Evolutionary conservation across 2,113 vertebrate genomes (phyloP).

Genomic region (Dermatemys mawii): DNA sequence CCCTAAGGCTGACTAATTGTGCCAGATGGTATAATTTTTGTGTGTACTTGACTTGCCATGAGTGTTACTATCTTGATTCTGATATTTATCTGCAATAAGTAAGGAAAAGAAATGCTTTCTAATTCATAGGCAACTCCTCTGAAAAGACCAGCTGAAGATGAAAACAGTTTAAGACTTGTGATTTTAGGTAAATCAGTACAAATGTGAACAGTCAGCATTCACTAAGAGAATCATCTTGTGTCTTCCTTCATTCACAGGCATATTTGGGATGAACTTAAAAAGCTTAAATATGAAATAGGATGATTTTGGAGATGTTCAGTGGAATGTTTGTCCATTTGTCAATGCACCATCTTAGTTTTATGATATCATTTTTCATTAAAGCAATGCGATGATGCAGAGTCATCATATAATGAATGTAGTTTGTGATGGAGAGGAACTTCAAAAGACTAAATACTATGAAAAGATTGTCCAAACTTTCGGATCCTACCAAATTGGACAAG

Average conservation of each 20-base stretch:
- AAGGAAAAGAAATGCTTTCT: neutral
- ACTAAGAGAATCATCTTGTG: neutral
- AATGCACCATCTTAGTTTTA: neutral
- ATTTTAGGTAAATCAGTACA: constrained; percentile 39
- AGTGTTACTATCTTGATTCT: constrained; percentile 64
- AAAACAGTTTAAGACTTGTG: constrained; percentile 50
- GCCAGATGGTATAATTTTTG: constrained; percentile 74
- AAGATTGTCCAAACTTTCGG: neutral
- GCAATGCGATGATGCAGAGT: neutral
- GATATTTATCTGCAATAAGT: constrained; percentile 49
- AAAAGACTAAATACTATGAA: neutral
- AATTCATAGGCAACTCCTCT: constrained; percentile 46
- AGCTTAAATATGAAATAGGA: neutral
- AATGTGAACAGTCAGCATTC: constrained; percentile 48
- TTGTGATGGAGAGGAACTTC: neutral
- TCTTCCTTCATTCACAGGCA: neutral
- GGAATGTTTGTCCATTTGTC: neutral
- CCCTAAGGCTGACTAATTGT: constrained; percentile 68
- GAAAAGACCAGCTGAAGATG: constrained; percentile 59
- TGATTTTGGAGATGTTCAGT: neutral
- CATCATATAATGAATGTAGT: neutral
- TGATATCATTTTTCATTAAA: neutral
- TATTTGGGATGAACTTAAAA: neutral
- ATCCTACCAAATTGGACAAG: neutral
- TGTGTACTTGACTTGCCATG: constrained; percentile 58